phyloP scores from a whole-genome alignment of 2,113 vertebrate species.

The Megalops atlanticus region DNA sequence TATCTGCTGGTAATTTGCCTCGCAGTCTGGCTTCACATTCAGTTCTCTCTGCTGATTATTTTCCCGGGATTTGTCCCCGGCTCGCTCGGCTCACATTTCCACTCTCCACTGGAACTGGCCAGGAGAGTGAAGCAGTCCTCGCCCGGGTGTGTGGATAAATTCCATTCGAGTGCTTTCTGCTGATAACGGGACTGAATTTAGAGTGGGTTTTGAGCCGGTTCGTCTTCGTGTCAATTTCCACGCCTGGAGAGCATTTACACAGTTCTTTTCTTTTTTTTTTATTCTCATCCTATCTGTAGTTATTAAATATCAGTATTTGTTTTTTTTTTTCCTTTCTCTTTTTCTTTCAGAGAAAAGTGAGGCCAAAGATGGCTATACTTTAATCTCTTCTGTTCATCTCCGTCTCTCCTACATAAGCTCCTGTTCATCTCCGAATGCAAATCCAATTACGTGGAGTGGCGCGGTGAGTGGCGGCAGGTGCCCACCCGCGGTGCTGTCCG shows the following conservation, averaged over 20 bases:
- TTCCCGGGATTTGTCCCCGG: no score
- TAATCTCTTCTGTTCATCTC: neutral
- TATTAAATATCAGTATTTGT: no score
- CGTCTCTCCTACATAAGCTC: no score
- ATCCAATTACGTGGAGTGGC: neutral
- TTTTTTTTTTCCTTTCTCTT: neutral
- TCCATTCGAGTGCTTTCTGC: conserved; percentile 1
- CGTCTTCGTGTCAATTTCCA: neutral
- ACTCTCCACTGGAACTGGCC: no score
- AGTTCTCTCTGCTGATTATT: no score
- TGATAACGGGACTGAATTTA: conserved; percentile 6
- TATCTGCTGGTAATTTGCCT: neutral
- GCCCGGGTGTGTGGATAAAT: neutral
- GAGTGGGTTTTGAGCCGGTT: neutral
- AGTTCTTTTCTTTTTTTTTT: neutral
- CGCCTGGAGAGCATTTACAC: conserved; percentile 3
- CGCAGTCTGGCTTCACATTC: no score
- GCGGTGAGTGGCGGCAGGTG: no score
- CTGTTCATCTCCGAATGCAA: neutral
- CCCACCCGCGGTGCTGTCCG: neutral
- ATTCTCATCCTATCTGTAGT: no score
- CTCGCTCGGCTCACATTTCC: neutral
- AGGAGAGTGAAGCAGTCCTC: no score
- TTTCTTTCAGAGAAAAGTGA: neutral
- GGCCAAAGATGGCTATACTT: neutral